These are phyloP conservation scores for Prunella fulvescens DNA, from an alignment of 2,113 vertebrate species.

Conservation along the genomic window DNA sequence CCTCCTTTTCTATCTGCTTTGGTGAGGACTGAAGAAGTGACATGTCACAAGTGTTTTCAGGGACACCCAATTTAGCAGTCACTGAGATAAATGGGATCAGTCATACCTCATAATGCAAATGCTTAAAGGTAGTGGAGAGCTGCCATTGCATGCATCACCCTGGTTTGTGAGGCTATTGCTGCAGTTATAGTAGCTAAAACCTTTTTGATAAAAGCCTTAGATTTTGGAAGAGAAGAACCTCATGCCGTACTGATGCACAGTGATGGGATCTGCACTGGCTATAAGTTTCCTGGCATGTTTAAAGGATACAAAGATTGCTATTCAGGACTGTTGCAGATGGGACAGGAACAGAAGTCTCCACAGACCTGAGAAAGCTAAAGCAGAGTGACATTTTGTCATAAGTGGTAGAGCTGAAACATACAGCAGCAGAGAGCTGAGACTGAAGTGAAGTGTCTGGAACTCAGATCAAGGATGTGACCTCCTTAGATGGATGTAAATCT, in stretches of 20 bases:
- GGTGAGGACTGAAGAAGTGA: background rate
- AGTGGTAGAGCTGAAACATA: background rate
- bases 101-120: background rate
- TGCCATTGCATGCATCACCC: background rate
- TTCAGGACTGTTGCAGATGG: background rate
- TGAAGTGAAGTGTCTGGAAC: background rate
- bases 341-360: background rate
- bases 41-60: background rate
- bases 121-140: background rate
- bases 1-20: background rate
- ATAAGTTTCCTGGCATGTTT: background rate
- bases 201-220: background rate
- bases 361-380: background rate
- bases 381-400: background rate
- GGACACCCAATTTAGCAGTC: background rate
- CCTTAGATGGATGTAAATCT: background rate
- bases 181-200: background rate
- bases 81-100: background rate
- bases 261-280: background rate
- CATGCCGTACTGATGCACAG: background rate
- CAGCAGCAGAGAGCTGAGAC: background rate
- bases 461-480: background rate
- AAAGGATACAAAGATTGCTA: background rate
- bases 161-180: background rate
- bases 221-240: background rate